These are phyloP conservation scores for Eupithecia insigniata DNA, from an alignment of 2,888 invertebrate genomes.

Conservation along the genomic window DNA sequence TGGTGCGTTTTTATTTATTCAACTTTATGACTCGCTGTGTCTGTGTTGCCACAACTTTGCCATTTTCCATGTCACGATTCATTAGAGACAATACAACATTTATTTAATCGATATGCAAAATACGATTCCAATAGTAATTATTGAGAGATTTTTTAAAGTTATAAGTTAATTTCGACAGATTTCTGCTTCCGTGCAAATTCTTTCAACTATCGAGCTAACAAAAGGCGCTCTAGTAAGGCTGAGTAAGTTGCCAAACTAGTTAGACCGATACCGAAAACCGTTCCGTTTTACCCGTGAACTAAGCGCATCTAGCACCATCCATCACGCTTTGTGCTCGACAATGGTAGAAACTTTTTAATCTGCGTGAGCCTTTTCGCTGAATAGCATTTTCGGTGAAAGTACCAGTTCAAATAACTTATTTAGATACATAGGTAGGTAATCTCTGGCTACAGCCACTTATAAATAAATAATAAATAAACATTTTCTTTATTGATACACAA, in stretches of 20 bases:
- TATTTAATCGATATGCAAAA: no score
- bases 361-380: constrained; percentile 22
- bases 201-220: neutral
- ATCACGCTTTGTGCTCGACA: constrained; percentile 32
- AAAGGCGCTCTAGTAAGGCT: neutral
- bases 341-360: constrained; percentile 33
- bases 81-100: neutral
- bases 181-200: no score
- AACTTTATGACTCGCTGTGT: neutral
- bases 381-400: constrained; percentile 16
- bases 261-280: neutral
- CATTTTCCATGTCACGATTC: neutral
- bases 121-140: neutral
- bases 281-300: constrained; percentile 3
- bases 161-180: no score
- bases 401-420: no score
- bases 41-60: neutral
- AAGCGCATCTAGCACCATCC: constrained; percentile 23
- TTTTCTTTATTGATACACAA: no score
- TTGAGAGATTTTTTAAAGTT: no score
- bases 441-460: no score
- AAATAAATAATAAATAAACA: no score
- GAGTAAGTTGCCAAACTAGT: neutral
- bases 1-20: neutral
- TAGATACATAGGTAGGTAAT: no score